Evolutionary conservation across 2,888 invertebrate genomes (phyloP), one percentile per base, ranked within the genome.

Genomic region (Bhutanitis thaidina): DNA sequence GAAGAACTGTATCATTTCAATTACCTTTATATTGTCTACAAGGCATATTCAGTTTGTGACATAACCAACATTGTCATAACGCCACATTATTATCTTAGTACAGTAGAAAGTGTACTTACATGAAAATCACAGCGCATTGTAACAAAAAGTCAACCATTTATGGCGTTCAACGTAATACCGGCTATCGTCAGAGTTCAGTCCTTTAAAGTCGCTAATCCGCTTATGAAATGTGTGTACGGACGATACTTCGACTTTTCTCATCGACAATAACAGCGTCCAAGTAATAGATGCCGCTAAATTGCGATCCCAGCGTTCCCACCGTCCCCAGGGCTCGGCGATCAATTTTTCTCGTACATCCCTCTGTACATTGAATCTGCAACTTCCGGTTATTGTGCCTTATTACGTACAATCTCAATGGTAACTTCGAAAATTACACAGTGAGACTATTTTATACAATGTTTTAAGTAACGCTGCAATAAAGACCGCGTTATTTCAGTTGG

Each of bases 141-240:
- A 72, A 78, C 78, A 81, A 82, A 81, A 87, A 85, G 77, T 65
- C 60, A 34, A 40, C 75, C 83, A 61, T 80, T 74, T 80, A 84
- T 65, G 82, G 84, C 56, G 56, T 58, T 53, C 65, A 62, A 69
- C 73, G 77, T 73, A 75, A 76, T 74, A 73, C 73, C 64, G 66
- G 72, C 77, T 77, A 75, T 80, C 77, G 65, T 65, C 57, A 58
- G 66, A 55, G 64, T 57, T 61, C 77, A 74, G 74, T 74, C 82
- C 80, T 84, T 84, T 80, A 80, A 79, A 72, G 80, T 74, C 69
- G 67, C 70, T 74, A 77, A 77, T 77, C 73, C 61, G 78, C 76
- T 84, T 84, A 81, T 78, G 80, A 79, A 81, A 83, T 77, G 77
- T 77, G 75, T 73, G 74, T 67, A 66, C 67, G 63, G 60, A 56